These are phyloP conservation scores for Ceyx cyanopectus DNA, from an alignment of 2,113 vertebrate species.

Conservation along the genomic window DNA sequence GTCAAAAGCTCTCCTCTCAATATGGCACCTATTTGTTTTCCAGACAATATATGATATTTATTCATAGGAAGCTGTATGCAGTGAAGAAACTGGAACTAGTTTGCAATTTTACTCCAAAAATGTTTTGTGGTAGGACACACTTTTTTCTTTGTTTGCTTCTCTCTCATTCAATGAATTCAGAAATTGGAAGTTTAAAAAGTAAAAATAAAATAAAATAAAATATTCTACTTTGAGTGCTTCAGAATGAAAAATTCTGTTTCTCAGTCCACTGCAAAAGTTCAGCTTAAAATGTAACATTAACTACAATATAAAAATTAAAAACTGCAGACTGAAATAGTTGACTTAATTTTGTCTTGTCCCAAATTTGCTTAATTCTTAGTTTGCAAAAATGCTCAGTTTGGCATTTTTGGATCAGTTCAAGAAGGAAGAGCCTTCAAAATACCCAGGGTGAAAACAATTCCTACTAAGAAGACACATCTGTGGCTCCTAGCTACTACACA, in stretches of 20 bases:
- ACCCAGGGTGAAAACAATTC: background rate
- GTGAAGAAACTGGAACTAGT: background rate
- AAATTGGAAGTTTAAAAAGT: background rate
- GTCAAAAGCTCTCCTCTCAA: background rate
- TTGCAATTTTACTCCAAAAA: background rate
- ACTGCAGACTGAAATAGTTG: background rate
- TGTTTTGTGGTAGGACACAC: background rate
- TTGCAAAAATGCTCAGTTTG: background rate
- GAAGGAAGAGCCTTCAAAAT: background rate
- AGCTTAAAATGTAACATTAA: background rate
- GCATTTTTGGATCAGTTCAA: background rate
- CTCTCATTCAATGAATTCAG: background rate
- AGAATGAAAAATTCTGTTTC: background rate
- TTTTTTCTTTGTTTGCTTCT: background rate
- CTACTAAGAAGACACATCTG: background rate
- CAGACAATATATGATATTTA: background rate
- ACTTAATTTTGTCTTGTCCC: background rate
- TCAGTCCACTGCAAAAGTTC: background rate
- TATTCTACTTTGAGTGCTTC: background rate
- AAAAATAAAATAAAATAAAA: background rate
- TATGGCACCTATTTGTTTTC: background rate
- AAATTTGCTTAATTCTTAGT: background rate
- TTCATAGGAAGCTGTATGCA: background rate
- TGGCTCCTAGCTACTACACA: background rate
- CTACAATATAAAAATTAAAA: background rate